phyloP scores from a whole-genome alignment of 2,797 vertebrate genomes.

The Yasuhikotakia modesta region DNA sequence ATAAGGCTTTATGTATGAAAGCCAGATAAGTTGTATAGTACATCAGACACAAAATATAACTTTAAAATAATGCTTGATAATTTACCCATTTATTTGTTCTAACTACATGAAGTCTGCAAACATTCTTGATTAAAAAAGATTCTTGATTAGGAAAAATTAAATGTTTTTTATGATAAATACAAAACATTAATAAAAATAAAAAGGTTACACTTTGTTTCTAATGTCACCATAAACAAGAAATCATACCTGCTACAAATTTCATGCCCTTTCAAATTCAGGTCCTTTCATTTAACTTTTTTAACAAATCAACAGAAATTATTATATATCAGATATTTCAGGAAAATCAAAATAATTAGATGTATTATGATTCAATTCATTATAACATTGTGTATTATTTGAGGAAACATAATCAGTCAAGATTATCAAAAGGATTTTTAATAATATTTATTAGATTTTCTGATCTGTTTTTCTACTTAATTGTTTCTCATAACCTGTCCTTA shows the following conservation, averaged over 20 bases:
- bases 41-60: constrained; percentile 71
- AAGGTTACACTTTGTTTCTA: neutral
- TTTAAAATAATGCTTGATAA: constrained; percentile 72
- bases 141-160: constrained; percentile 65
- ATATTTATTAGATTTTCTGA: neutral
- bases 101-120: constrained; percentile 41
- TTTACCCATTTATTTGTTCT: constrained; percentile 71
- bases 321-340: constrained; percentile 36
- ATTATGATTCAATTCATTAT: neutral
- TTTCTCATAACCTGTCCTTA: neutral
- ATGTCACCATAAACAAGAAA: constrained; percentile 43
- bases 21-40: constrained; percentile 61
- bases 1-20: constrained; percentile 59
- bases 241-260: constrained; percentile 26
- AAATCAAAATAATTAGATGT: neutral
- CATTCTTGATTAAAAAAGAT: constrained; percentile 62
- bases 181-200: constrained; percentile 57
- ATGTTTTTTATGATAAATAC: constrained; percentile 69
- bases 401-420: neutral
- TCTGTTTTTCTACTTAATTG: neutral
- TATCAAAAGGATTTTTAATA: neutral
- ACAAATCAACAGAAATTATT: constrained; percentile 29
- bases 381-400: constrained; percentile 1
- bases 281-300: neutral
- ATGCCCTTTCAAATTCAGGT: neutral